These are phyloP conservation scores for Donacobius atricapilla DNA, from an alignment of 2,113 vertebrate species.

Conservation along the genomic window DNA sequence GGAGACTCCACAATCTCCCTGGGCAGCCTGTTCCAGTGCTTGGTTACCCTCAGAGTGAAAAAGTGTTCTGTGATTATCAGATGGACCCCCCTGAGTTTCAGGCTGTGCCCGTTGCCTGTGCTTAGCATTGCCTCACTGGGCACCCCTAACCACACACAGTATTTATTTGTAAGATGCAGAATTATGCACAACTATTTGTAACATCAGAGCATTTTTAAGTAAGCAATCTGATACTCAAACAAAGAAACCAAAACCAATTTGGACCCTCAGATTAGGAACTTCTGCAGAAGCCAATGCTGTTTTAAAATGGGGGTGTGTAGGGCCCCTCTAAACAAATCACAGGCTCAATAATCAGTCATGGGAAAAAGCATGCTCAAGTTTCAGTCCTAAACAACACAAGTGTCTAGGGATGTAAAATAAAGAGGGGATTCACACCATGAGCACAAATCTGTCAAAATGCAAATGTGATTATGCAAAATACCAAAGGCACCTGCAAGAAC, in stretches of 20 bases:
- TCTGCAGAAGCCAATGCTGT: neutral
- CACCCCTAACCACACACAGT: neutral
- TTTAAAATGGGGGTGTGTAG: neutral
- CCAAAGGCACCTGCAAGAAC: neutral
- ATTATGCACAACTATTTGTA: neutral
- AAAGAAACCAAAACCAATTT: neutral
- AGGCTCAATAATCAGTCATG: neutral
- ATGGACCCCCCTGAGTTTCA: neutral
- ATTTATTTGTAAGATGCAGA: neutral
- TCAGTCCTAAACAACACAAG: neutral
- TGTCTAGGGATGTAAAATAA: neutral
- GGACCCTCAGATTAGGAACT: neutral
- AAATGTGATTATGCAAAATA: constrained; percentile 47
- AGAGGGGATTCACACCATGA: constrained; percentile 25
- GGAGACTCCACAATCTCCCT: neutral
- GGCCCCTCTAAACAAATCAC: neutral
- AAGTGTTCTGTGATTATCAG: neutral
- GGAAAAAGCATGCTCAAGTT: neutral
- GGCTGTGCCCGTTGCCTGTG: neutral
- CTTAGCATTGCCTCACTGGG: neutral
- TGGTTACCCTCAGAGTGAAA: accelerated
- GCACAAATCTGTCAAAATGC: constrained; percentile 23
- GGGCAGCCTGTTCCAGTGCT: neutral
- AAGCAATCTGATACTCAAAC: neutral
- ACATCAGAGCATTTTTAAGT: neutral